Conservation (phyloP, 2,113 vertebrate species). For the Plotosus lineatus region DNA sequence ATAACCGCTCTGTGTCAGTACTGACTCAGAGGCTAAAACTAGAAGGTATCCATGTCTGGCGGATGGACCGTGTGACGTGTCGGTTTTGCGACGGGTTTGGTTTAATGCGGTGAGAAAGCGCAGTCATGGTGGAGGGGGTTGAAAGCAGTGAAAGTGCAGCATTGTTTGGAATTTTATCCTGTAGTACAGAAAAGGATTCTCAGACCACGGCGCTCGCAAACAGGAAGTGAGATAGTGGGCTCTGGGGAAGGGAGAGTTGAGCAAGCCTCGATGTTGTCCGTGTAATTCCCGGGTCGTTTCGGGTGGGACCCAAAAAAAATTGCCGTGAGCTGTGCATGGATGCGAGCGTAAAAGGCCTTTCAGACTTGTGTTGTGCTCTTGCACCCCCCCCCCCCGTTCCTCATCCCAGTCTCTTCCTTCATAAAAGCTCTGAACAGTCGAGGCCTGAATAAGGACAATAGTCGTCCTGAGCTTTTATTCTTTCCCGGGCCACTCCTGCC, state of each 20-base stretch:
- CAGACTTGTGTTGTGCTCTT: slow-evolving; percentile 22
- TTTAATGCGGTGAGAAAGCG: neutral
- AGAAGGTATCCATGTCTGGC: neutral
- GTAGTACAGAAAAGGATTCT: slow-evolving; percentile 45
- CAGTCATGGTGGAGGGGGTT: slow-evolving; percentile 53
- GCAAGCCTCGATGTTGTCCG: slow-evolving; percentile 61
- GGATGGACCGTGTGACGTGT: neutral
- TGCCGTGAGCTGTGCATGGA: slow-evolving; percentile 7
- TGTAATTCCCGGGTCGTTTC: neutral
- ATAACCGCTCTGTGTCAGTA: neutral
- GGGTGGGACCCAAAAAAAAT: neutral
- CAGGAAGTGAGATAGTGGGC: slow-evolving; percentile 68
- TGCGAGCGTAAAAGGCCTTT: slow-evolving; percentile 47
- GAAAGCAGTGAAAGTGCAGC: slow-evolving; percentile 44
- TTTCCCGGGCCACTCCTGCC: neutral
- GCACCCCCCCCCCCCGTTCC: neutral
- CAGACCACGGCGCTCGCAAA: slow-evolving; percentile 57
- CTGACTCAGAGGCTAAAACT: neutral
- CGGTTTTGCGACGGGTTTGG: neutral
- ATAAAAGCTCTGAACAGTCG: slow-evolving; percentile 38
- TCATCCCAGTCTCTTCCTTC: neutral
- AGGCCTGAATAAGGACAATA: slow-evolving; percentile 41
- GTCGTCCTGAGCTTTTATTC: slow-evolving; percentile 26
- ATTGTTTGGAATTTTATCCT: slow-evolving; percentile 61
- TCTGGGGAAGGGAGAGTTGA: slow-evolving; percentile 62